Conservation (phyloP, 2,113 vertebrate species). For the Puffinus mauretanicus region DNA sequence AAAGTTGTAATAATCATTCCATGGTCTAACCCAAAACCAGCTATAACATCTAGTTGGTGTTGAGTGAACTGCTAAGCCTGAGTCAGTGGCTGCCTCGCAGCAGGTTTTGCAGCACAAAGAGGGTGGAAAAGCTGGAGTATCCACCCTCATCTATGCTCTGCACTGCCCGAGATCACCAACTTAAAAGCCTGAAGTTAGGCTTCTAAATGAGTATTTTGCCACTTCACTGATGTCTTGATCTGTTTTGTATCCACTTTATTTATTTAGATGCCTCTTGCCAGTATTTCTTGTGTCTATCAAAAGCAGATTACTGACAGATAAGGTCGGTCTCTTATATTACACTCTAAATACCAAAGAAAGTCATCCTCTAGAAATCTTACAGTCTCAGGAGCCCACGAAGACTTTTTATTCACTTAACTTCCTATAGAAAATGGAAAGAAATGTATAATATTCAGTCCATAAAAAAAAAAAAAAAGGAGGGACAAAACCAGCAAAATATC, state of each 20-base stretch:
- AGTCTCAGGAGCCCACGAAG: not conserved
- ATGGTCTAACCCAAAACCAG: not conserved
- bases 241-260: not conserved
- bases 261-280: not conserved
- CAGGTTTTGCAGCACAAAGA: not conserved
- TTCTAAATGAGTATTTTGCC: not conserved
- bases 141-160: not conserved
- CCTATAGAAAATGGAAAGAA: not conserved
- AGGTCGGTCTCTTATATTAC: not conserved
- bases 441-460: not conserved
- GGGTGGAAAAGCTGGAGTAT: not conserved
- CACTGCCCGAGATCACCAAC: not conserved
- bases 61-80: not conserved
- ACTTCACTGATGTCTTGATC: not conserved
- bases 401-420: not conserved
- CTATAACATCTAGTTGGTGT: not conserved
- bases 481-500: not conserved
- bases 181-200: not conserved
- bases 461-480: not conserved
- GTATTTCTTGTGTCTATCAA: not conserved
- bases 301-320: not conserved
- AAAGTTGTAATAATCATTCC: not conserved
- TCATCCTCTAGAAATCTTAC: not conserved
- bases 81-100: not conserved
- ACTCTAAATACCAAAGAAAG: conserved; percentile 29